phyloP scores from a whole-genome alignment of 2,113 vertebrate genomes.

The Merops nubicus region DNA sequence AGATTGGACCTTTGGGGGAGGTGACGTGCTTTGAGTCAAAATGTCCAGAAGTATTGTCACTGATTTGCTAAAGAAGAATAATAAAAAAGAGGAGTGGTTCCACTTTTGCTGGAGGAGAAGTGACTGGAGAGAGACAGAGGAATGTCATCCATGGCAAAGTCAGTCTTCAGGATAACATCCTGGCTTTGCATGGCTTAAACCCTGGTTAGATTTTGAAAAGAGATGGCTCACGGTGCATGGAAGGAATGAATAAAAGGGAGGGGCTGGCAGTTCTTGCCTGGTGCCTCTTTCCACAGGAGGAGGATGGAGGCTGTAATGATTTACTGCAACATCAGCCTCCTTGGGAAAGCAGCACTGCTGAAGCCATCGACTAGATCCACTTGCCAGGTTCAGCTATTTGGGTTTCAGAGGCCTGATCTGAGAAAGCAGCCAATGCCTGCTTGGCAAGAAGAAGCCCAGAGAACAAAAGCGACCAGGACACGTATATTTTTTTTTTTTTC shows the following conservation, averaged over 20 bases:
- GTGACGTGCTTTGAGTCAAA: not conserved
- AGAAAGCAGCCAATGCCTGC: not conserved
- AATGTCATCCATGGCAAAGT: not conserved
- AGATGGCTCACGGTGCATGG: not conserved
- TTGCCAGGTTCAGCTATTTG: not conserved
- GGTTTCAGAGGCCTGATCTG: not conserved
- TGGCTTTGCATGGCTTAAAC: not conserved
- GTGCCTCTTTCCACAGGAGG: not conserved
- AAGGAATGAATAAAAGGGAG: not conserved
- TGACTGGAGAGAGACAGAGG: not conserved
- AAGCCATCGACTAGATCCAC: rapidly evolving
- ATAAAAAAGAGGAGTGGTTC: not conserved
- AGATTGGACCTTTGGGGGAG: not conserved
- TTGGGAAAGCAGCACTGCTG: not conserved
- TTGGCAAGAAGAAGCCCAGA: not conserved
- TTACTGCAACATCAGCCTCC: not conserved
- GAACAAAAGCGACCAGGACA: not conserved
- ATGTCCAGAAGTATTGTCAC: not conserved
- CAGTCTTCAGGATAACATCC: not conserved
- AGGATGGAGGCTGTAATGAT: not conserved
- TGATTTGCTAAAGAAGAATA: not conserved
- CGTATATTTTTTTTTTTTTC: not conserved
- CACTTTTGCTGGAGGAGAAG: not conserved
- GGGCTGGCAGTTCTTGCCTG: not conserved
- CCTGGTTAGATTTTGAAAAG: not conserved